phyloP scores from a whole-genome alignment of 2,113 vertebrate species.

The Cichladusa arquata region DNA sequence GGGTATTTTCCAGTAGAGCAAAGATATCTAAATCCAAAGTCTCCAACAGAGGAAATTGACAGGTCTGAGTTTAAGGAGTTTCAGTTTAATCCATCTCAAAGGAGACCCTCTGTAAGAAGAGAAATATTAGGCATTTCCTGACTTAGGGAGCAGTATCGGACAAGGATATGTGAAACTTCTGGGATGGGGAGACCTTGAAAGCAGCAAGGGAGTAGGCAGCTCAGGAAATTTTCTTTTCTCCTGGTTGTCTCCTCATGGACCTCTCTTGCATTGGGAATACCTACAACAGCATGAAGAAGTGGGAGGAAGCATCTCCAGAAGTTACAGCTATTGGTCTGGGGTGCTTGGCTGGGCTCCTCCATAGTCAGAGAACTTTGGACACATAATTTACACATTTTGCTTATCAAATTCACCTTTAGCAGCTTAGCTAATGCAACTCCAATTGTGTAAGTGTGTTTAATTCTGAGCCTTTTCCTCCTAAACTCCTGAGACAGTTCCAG shows the following conservation, averaged over 20 bases:
- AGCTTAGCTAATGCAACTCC: background rate
- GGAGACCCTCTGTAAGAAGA: background rate
- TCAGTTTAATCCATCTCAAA: background rate
- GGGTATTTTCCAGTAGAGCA: conserved; percentile 15
- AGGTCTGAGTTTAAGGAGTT: conserved; percentile 1
- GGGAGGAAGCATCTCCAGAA: background rate
- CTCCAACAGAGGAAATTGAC: conserved; percentile 28
- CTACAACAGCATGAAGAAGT: background rate
- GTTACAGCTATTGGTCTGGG: background rate
- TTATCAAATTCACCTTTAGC: background rate
- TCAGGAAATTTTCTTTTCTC: background rate
- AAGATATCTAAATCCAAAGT: conserved; percentile 23
- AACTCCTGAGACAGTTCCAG: background rate
- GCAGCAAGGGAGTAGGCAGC: background rate
- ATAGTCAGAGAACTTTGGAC: background rate
- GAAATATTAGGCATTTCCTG: conserved; percentile 2
- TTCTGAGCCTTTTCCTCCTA: background rate
- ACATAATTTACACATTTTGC: background rate
- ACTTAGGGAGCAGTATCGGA: background rate
- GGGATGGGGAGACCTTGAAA: background rate
- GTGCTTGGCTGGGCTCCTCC: background rate
- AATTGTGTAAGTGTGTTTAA: background rate
- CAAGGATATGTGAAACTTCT: background rate
- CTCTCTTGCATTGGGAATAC: background rate
- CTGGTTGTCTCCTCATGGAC: background rate